Conservation (phyloP, 1,140 invertebrate genomes). For the Cydia pomonella region DNA sequence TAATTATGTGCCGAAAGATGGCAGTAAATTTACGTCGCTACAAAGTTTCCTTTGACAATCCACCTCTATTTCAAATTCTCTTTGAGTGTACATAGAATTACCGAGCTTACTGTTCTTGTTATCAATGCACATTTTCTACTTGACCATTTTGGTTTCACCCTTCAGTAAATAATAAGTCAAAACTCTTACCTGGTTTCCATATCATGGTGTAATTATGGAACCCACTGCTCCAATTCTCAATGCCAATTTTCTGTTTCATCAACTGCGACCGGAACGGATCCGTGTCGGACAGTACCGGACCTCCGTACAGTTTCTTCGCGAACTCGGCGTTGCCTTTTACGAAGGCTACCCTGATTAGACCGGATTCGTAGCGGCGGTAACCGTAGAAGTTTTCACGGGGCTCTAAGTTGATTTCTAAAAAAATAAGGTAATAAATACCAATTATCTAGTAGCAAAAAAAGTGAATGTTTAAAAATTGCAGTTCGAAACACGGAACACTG, state of each 20-base stretch:
- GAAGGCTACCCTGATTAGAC: slow-evolving; percentile 78
- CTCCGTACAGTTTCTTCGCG: slow-evolving; percentile 70
- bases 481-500: not conserved
- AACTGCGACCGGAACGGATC: slow-evolving; percentile 63
- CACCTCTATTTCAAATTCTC: no score
- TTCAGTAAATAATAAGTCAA: no score
- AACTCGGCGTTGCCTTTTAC: slow-evolving; percentile 71
- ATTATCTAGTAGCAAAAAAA: no score
- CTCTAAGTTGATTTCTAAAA: slow-evolving; percentile 82
- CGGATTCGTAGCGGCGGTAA: slow-evolving; percentile 76
- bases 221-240: slow-evolving; percentile 81
- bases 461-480: no score
- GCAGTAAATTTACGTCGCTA: no score
- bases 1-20: no score
- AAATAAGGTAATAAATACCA: slow-evolving; percentile 32
- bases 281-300: slow-evolving; percentile 63
- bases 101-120: slow-evolving; percentile 83
- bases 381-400: slow-evolving; percentile 81
- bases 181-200: slow-evolving; percentile 82
- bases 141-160: no score
- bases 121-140: slow-evolving; percentile 65
- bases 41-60: no score
- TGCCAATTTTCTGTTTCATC: slow-evolving; percentile 65
- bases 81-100: no score
- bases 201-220: slow-evolving; percentile 84